phyloP scores from a whole-genome alignment of 2,888 invertebrate genomes.

The Linnaemya vulpina region DNA sequence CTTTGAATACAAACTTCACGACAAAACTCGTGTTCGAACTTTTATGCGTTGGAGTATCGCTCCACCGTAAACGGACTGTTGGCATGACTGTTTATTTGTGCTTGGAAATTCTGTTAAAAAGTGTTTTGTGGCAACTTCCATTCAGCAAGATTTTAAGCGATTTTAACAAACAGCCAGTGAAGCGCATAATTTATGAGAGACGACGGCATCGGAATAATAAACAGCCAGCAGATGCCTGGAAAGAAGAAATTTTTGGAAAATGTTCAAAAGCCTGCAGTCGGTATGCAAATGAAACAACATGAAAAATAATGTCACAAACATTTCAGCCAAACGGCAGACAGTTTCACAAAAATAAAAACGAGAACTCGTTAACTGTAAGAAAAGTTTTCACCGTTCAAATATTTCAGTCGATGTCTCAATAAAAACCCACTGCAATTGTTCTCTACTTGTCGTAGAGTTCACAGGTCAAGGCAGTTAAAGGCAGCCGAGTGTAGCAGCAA shows the following conservation, averaged over 20 bases:
- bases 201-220: background rate
- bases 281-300: background rate
- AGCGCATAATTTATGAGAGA: background rate
- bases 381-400: background rate
- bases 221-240: background rate
- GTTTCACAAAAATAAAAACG: background rate
- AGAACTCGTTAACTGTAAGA: background rate
- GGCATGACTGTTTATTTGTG: background rate
- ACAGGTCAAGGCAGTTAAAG: constrained; percentile 19
- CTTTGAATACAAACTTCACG: constrained; percentile 25
- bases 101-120: background rate
- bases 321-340: background rate
- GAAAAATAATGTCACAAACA: background rate
- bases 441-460: background rate
- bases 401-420: background rate
- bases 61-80: background rate
- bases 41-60: background rate
- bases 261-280: background rate
- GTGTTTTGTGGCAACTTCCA: background rate
- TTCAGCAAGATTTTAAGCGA: constrained; percentile 13
- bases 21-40: background rate
- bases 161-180: background rate
- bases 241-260: background rate
- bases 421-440: background rate
- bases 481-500: constrained; percentile 9